phyloP scores from a whole-genome alignment of 1,140 invertebrate species.

The Bombus sibiricus region DNA sequence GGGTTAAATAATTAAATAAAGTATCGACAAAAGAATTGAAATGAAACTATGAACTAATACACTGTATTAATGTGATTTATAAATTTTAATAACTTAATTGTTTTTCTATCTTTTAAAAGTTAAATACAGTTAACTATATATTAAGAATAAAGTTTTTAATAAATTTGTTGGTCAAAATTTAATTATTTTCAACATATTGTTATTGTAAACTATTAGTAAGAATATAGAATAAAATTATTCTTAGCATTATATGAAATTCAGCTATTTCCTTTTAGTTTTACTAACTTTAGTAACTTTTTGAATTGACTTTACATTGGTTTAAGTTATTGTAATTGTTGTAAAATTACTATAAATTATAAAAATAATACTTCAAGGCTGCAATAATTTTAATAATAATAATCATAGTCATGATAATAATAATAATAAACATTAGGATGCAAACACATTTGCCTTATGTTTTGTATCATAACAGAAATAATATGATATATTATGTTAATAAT shows the following conservation, averaged over 20 bases:
- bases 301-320: background rate
- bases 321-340: background rate
- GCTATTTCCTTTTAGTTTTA: background rate
- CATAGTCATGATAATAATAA: conserved; percentile 22
- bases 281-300: conserved; percentile 3
- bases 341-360: conserved; percentile 11
- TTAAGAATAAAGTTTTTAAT: background rate
- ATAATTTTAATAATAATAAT: conserved; percentile 22
- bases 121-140: background rate
- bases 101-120: background rate
- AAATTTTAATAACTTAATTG: conserved; percentile 10
- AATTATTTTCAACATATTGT: background rate
- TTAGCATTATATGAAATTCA: conserved; percentile 23
- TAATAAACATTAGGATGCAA: conserved; percentile 27
- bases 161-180: background rate
- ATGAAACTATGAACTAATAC: background rate
- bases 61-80: background rate
- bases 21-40: background rate
- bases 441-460: background rate
- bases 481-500: background rate
- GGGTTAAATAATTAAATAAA: background rate
- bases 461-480: background rate
- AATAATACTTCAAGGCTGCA: conserved; percentile 1
- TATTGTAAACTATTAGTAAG: conserved; percentile 24
- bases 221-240: conserved; percentile 27